A percentile compares a stretch with the other conserved stretches of the same genome.
Evolutionary conservation across 1,140 invertebrate genomes (phyloP).

Genomic region (Papilio machaon): DNA sequence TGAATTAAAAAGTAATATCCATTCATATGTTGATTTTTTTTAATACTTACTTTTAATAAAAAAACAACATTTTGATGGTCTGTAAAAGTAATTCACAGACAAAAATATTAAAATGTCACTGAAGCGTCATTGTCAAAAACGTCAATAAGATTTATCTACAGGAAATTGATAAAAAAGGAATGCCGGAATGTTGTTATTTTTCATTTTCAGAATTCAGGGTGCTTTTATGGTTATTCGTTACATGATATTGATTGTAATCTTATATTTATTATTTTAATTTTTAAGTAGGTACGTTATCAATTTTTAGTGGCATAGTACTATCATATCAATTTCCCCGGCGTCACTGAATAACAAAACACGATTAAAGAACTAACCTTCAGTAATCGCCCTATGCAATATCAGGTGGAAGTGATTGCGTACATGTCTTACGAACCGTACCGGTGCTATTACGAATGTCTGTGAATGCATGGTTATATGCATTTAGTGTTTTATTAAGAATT

Average conservation of each 20-base stretch:
- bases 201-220: background rate
- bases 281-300: background rate
- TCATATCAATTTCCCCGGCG: background rate
- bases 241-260: background rate
- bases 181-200: constrained; percentile 19
- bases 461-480: background rate
- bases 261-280: constrained; percentile 21
- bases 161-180: background rate
- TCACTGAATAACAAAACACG: constrained; percentile 16
- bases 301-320: background rate
- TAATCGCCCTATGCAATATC: constrained; percentile 25
- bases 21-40: no score
- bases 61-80: background rate
- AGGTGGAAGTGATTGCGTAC: constrained; percentile 33
- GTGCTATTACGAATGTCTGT: constrained; percentile 23
- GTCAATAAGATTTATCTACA: background rate
- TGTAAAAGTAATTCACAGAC: background rate
- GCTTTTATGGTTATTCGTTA: constrained; percentile 7
- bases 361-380: constrained; percentile 29
- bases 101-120: background rate
- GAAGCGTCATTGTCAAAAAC: background rate
- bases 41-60: background rate
- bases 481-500: background rate
- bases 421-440: constrained; percentile 9
- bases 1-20: background rate